phyloP scores from a whole-genome alignment of 2,113 vertebrate genomes.

The Chrysochloris asiatica region DNA sequence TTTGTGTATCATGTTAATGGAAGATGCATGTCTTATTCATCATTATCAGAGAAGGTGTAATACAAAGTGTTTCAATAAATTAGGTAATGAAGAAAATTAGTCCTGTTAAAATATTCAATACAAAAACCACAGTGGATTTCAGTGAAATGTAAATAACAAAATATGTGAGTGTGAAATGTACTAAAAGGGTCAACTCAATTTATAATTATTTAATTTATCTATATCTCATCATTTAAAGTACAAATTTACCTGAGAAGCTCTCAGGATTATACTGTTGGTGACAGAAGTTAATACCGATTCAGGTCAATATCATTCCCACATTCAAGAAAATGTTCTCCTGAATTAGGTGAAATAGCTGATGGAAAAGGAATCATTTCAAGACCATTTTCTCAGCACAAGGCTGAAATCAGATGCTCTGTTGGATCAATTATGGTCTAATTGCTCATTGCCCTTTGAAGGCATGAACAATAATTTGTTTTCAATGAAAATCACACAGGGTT shows the following conservation, averaged over 20 bases:
- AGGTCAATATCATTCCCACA: constrained; percentile 8
- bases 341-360: constrained; percentile 61
- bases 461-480: constrained; percentile 70
- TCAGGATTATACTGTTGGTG: background rate
- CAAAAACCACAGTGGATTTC: background rate
- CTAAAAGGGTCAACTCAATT: background rate
- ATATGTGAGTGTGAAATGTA: background rate
- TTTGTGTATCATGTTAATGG: background rate
- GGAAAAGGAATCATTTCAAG: constrained; percentile 57
- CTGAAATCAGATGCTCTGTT: constrained; percentile 52
- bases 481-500: constrained; percentile 45
- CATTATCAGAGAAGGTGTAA: background rate
- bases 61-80: background rate
- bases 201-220: background rate
- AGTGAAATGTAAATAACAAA: background rate
- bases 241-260: background rate
- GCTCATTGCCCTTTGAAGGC: constrained; percentile 64
- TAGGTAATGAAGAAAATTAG: background rate
- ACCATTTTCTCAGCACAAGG: constrained; percentile 46
- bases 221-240: background rate
- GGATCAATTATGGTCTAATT: constrained; percentile 69
- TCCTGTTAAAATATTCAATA: background rate
- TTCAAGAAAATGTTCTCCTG: constrained; percentile 49
- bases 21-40: background rate
- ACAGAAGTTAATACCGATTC: background rate